Percentiles rank a stretch among this genome's conserved stretches.
phyloP scores from a whole-genome alignment of 1,140 invertebrate species.

The Solenopsis invicta region DNA sequence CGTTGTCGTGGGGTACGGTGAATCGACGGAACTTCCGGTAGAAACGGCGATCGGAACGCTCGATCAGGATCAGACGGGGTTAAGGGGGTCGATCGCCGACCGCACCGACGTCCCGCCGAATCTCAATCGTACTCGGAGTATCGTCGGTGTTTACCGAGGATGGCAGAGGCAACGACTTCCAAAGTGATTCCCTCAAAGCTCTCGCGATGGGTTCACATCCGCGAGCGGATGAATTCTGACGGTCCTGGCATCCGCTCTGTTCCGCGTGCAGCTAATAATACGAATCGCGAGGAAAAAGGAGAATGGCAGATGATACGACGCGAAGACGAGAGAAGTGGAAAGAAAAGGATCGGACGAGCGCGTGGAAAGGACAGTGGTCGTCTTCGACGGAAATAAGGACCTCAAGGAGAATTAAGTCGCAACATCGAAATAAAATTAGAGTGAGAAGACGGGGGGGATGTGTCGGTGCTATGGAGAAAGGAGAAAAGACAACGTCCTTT shows the following conservation, averaged over 20 bases:
- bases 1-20: conserved; percentile 46
- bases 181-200: conserved; percentile 50
- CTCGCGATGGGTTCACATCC: not conserved
- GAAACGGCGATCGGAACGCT: conserved; percentile 16
- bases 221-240: conserved; percentile 16
- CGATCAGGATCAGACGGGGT: not conserved
- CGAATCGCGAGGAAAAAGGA: not conserved
- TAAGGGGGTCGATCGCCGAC: conserved; percentile 2
- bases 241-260: conserved; percentile 46
- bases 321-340: conserved; percentile 2
- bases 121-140: conserved; percentile 34
- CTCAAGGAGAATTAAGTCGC: conserved; percentile 8
- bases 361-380: not conserved
- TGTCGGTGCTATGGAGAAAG: conserved; percentile 33
- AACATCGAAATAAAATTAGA: conserved; percentile 62
- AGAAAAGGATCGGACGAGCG: not conserved
- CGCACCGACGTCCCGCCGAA: conserved; percentile 8
- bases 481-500: not conserved
- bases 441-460: conserved; percentile 19
- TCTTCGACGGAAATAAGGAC: conserved; percentile 28
- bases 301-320: not conserved
- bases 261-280: conserved; percentile 23
- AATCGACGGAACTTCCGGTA: not conserved
- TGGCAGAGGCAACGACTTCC: conserved; percentile 60
- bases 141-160: conserved; percentile 40